These are phyloP conservation scores for Oreonectes daqikongensis DNA, from an alignment of 2,797 vertebrate genomes.

Conservation along the genomic window DNA sequence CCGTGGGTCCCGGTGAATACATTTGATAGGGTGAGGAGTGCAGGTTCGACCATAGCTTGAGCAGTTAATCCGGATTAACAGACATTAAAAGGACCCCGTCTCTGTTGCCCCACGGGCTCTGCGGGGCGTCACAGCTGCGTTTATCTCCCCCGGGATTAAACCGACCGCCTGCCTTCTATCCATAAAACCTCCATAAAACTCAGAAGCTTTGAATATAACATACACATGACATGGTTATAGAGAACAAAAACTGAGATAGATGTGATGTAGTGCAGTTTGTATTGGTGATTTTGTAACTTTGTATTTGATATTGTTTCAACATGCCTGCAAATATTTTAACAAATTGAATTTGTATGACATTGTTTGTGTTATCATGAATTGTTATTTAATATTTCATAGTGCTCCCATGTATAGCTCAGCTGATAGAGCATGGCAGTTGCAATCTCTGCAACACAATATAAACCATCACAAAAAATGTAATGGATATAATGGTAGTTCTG, in stretches of 20 bases:
- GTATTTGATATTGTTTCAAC: too few species aligned
- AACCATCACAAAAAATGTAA: too few species aligned
- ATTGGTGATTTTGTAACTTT: too few species aligned
- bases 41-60: slow-evolving; percentile 64
- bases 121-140: slow-evolving; percentile 72
- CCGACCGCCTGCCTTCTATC: slow-evolving; percentile 30
- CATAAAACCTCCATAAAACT: slow-evolving; percentile 46
- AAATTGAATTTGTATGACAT: too few species aligned
- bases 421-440: background rate
- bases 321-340: too few species aligned
- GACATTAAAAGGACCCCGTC: slow-evolving; percentile 74
- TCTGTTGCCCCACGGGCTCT: slow-evolving; percentile 71
- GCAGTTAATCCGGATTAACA: slow-evolving; percentile 79
- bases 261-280: too few species aligned
- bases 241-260: background rate
- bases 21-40: slow-evolving; percentile 65
- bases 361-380: too few species aligned
- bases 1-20: slow-evolving; percentile 70
- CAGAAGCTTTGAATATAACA: slow-evolving; percentile 42
- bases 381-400: background rate
- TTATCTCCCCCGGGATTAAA: slow-evolving; percentile 68
- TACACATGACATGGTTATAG: slow-evolving; percentile 1
- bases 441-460: too few species aligned
- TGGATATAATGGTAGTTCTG: too few species aligned
- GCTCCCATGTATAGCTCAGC: background rate